Percentiles rank a stretch among this genome's conserved stretches.
Conservation (phyloP, 2,113 vertebrate genomes). For the Macrotis lagotis region DNA sequence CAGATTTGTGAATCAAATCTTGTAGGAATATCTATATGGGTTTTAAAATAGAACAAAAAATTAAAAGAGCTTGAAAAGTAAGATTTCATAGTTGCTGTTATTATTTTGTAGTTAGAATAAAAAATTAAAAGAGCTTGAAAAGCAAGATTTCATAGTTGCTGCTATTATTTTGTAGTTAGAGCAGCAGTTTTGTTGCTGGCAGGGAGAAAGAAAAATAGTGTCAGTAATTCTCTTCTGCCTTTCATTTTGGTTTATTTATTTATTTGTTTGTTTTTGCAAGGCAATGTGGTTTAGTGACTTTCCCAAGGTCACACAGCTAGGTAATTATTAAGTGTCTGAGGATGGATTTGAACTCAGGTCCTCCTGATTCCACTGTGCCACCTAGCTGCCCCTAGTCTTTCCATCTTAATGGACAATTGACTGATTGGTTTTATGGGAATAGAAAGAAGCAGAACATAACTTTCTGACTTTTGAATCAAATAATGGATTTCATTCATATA, state of each 20-base stretch:
- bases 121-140: constrained; percentile 78
- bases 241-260: no score
- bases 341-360: no score
- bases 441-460: constrained; percentile 53
- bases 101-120: no score
- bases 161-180: constrained; percentile 72
- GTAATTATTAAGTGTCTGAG: no score
- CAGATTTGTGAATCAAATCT: neutral
- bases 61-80: constrained; percentile 78
- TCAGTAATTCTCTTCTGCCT: neutral
- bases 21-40: neutral
- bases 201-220: neutral
- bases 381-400: no score
- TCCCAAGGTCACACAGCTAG: no score
- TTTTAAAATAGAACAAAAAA: constrained; percentile 73
- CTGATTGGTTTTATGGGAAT: constrained; percentile 68
- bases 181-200: constrained; percentile 65
- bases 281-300: no score
- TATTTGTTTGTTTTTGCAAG: no score
- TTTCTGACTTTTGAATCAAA: neutral
- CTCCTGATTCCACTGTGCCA: no score
- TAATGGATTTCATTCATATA: neutral
- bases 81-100: constrained; percentile 71
- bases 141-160: constrained; percentile 75
- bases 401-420: no score